Base-by-base conservation (phyloP, 2,888 invertebrate genomes). In the Cataglyphis altisquamis region DNA sequence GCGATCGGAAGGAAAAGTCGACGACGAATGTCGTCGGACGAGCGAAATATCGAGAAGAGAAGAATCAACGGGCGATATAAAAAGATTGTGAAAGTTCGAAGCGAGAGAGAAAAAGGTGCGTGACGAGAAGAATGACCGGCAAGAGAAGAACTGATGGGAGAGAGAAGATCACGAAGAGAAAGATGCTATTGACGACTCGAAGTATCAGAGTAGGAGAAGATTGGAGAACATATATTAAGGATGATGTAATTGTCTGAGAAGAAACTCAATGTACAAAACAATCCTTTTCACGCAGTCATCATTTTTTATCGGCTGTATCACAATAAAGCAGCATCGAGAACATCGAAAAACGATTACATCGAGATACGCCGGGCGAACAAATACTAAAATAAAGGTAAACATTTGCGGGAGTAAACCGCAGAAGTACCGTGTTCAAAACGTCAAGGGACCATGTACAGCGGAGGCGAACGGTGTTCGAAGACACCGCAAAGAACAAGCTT, bases 21-120 rank as follows among this genome's bases (percentile, higher is more conserved):
- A 78, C 74, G 84, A 77, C 74, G 84, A 77, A 66, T 55, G 52
- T 66, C 29, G 55, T 41, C n/a, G 62, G 63, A 36, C 64, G 12
- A 48, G 45, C 64, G 66, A 66, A 60, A 83, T 52, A 48, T 48
- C 60, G 25, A 41, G n/a, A n/a, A 45, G n/a, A 39, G 55, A 68
- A 21, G 70, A 70, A 32, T 55, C 41, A 18, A 12, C 32, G 55
- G 45, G 15, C 6, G 55, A 39, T 32, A 48, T 52, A 77, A 77
- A 77, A 75, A 67, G 52, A 68, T 78, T 55, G 52, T 77, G 77
- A 83, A 78, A 77, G 80, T 68, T 68, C 8, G 55, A 66, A 64
- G 10, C 36, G 68, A 39, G 39, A 45, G 68, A 29, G 29, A 57
- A 36, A 45, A 55, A 62, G 57, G 1, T n/a, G 39, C 2, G 39